Evolutionary conservation across 2,888 invertebrate genomes (phyloP).

Genomic region (Encarsia formosa): DNA sequence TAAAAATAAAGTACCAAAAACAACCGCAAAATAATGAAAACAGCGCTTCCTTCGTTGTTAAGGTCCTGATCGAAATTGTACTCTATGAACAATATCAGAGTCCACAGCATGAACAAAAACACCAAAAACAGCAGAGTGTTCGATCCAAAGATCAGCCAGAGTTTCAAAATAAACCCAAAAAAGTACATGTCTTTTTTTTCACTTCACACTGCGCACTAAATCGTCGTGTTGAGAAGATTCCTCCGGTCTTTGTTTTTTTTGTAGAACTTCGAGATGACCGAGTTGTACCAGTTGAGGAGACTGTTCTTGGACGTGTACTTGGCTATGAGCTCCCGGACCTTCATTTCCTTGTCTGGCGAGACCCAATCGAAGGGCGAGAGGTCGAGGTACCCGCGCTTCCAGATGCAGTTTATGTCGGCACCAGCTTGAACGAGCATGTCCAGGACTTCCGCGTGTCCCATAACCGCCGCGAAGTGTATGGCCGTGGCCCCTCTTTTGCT

Average conservation of each 20-base stretch:
- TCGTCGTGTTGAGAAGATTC: neutral
- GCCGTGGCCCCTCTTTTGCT: slow-evolving; percentile 5
- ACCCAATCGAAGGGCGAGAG: slow-evolving; percentile 8
- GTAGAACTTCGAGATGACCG: neutral
- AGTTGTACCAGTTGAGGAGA: neutral
- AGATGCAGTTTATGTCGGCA: slow-evolving; percentile 4
- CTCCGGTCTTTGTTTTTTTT: neutral
- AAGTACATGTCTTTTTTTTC: too few relatives aligned
- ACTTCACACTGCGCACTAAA: neutral
- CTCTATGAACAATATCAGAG: too few relatives aligned
- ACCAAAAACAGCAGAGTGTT: too few relatives aligned
- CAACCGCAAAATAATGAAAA: too few relatives aligned
- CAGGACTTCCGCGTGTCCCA: slow-evolving; percentile 5
- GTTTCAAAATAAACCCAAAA: too few relatives aligned
- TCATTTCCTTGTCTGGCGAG: slow-evolving; percentile 6
- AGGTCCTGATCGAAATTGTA: too few relatives aligned
- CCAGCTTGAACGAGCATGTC: slow-evolving; percentile 4
- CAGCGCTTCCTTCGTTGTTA: too few relatives aligned
- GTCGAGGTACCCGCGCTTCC: slow-evolving; percentile 6
- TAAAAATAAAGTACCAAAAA: too few relatives aligned
- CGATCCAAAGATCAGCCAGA: too few relatives aligned
- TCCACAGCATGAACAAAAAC: too few relatives aligned
- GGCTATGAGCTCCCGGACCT: neutral
- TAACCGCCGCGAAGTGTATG: slow-evolving; percentile 11
- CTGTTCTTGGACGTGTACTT: neutral